Conservation (phyloP, 2,888 invertebrate genomes). For the Meiosimyza decipiens region DNA sequence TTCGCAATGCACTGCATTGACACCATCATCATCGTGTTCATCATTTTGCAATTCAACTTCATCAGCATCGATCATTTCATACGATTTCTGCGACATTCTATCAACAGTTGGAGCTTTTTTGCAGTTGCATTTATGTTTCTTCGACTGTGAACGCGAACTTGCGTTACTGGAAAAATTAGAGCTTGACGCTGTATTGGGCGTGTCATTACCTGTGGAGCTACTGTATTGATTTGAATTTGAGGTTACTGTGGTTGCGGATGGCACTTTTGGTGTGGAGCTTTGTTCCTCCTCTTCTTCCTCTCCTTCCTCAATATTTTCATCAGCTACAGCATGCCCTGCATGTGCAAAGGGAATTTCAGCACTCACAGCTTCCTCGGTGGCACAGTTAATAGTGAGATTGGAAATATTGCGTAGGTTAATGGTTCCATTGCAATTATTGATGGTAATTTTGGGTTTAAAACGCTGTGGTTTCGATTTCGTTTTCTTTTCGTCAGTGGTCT, state of each 20-base stretch:
- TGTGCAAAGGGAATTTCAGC: constrained; percentile 51
- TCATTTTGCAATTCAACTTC: constrained; percentile 24
- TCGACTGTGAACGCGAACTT: constrained; percentile 60
- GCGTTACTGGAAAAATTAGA: constrained; percentile 59
- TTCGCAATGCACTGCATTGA: constrained; percentile 62
- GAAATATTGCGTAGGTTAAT: constrained; percentile 66
- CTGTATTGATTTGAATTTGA: constrained; percentile 1
- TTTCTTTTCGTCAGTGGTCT: constrained; percentile 42
- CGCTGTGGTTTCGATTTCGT: constrained; percentile 52
- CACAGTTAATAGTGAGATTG: constrained; percentile 65
- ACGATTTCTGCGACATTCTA: constrained; percentile 37
- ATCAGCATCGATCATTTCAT: constrained; percentile 15
- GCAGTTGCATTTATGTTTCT: constrained; percentile 49
- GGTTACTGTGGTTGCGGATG: neutral
- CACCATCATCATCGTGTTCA: constrained; percentile 48
- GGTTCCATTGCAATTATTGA: constrained; percentile 66
- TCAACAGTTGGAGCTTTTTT: constrained; percentile 23
- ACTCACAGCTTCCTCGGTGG: constrained; percentile 58
- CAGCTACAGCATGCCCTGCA: constrained; percentile 24
- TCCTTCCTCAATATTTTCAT: constrained; percentile 31
- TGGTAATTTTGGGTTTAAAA: constrained; percentile 65
- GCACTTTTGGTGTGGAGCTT: neutral
- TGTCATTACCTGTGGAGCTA: constrained; percentile 21
- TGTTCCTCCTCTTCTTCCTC: constrained; percentile 29
- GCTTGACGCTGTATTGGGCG: constrained; percentile 42